Base-by-base conservation (phyloP, 2,888 invertebrate species). In the Dryobotodes eremita region DNA sequence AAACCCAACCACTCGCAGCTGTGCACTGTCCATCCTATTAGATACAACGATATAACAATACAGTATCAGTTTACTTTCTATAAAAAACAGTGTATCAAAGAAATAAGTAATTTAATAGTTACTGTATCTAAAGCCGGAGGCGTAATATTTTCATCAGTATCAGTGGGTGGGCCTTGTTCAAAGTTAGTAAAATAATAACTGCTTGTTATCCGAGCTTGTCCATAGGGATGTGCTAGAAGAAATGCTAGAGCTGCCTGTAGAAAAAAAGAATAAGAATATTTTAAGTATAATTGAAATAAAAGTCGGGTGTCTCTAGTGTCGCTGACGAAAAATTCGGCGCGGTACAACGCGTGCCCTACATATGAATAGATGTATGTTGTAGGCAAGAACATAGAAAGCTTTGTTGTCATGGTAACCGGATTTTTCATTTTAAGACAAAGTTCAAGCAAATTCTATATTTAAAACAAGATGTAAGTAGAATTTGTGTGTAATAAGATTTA, bases 171-270 rank as follows among this genome's bases (percentile, higher is more conserved):
- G 4, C 98, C 98, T 86, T 95, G 94, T 53, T 97, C 97, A 0
- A 91, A 94, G 75, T 95, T 88, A 2, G 95, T 92, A 91, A 98
- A 99, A 84, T 92, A 95, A 92, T 97, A 99, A 85, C 99, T 98
- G 91, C 98, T 99, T 98, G 99, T 98, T 23, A 99, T 95, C 8
- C 98, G 97, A 0, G 98, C 97, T 74, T 97, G 97, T 4, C 98
- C 98, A 88, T 98, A 99, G 0, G 98, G 98, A 95, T 98, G 98
- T 0, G 99, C 98, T 89, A 99, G 94, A 97, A 98, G 98, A 92
- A 99, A 99, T 0, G 98, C 98, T 36, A 97, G 97, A 0, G 99
- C 99, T 97, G 92, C 95, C 96, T 96, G 82, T 11, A 75, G 77
- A 76, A 42, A 68, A n/a, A 53, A 79, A 11, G 31, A 62, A 61